Percentiles rank a stretch among this genome's conserved stretches.
Evolutionary conservation across 1,140 invertebrate species (phyloP).

Genomic region (Anastatus disparis): DNA sequence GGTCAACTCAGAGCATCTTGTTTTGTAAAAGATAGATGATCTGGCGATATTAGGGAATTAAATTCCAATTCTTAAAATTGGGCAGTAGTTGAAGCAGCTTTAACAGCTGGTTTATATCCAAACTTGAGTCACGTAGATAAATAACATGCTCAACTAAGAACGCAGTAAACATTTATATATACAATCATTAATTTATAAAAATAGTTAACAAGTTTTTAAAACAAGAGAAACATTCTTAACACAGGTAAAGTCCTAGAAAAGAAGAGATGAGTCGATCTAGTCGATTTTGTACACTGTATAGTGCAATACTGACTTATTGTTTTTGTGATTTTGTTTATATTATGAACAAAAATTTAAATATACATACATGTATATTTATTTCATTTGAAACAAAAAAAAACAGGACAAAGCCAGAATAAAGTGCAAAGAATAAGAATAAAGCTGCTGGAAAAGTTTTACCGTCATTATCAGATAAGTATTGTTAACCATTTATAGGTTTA

Average conservation of each 20-base stretch:
- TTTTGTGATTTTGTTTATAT: no score
- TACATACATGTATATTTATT: no score
- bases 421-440: no score
- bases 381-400: no score
- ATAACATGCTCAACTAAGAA: conserved; percentile 69
- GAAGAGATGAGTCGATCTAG: neutral
- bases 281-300: neutral
- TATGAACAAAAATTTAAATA: no score
- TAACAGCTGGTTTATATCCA: conserved; percentile 89
- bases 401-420: no score
- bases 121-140: conserved; percentile 80
- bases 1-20: conserved; percentile 85
- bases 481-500: no score
- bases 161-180: conserved; percentile 66
- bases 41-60: conserved; percentile 76
- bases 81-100: conserved; percentile 90
- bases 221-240: neutral
- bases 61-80: conserved; percentile 91
- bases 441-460: no score
- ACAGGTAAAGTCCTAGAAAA: neutral
- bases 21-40: conserved; percentile 81
- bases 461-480: no score
- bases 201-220: neutral
- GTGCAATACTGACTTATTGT: no score
- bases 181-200: neutral